Evolutionary conservation across 2,113 vertebrate genomes (phyloP).

Genomic region (Alethe castanea): DNA sequence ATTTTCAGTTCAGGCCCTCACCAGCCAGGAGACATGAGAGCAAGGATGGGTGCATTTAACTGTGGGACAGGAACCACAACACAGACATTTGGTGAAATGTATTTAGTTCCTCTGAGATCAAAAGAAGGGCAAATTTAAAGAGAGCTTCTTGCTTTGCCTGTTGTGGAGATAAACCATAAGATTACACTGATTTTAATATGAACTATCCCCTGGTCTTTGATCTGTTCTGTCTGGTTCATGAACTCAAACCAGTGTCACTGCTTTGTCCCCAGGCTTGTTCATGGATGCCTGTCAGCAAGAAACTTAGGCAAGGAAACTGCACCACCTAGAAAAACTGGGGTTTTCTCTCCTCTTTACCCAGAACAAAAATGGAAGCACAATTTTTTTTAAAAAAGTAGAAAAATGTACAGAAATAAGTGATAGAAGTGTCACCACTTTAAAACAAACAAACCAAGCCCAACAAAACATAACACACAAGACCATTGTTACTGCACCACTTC

Average conservation of each 20-base stretch:
- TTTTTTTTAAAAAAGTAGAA: fast-evolving
- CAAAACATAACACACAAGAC: background rate
- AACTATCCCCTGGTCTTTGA: background rate
- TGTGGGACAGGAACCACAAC: background rate
- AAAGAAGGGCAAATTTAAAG: slow-evolving; percentile 9
- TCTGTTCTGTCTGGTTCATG: background rate
- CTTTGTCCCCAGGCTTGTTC: background rate
- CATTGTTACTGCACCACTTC: background rate
- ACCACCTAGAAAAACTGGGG: background rate
- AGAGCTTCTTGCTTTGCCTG: background rate
- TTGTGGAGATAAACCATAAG: slow-evolving; percentile 5
- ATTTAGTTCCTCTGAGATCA: slow-evolving; percentile 18
- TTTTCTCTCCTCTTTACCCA: background rate
- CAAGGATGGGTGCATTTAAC: background rate
- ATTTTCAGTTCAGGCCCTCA: background rate
- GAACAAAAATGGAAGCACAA: background rate
- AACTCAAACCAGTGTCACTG: background rate
- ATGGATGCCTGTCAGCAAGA: background rate
- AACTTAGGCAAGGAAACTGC: background rate
- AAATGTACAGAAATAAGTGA: background rate
- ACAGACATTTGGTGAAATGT: background rate
- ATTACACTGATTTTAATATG: background rate
- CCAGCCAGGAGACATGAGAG: background rate
- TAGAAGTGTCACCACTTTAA: background rate
- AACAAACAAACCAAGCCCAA: background rate